These are phyloP conservation scores for Paedocypris sp. DNA, from an alignment of 2,113 vertebrate species.

Conservation along the genomic window DNA sequence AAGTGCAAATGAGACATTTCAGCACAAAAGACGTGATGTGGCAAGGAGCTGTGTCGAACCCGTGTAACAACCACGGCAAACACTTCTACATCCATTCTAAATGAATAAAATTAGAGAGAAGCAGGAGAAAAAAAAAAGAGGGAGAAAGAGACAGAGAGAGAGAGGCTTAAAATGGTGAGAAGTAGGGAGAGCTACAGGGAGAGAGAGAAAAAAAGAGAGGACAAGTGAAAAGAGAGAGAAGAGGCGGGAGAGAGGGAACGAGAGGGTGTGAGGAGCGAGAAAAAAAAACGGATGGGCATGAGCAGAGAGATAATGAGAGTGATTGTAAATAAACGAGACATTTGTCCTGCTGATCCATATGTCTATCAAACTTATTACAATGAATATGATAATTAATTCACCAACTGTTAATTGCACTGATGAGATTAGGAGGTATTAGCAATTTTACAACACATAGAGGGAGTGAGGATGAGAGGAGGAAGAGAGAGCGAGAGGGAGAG, in stretches of 20 bases:
- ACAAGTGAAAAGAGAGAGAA: too few species aligned
- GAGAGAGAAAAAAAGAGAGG: too few species aligned
- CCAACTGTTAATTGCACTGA: neutral
- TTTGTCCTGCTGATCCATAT: neutral
- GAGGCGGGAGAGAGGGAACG: too few species aligned
- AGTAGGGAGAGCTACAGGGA: too few species aligned
- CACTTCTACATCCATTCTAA: neutral
- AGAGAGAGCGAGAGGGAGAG: neutral
- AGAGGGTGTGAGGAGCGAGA: too few species aligned
- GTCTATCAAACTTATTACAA: conserved; percentile 13
- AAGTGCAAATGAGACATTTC: conserved; percentile 36
- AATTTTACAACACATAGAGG: neutral
- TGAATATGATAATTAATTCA: conserved; percentile 21
- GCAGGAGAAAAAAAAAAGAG: too few species aligned
- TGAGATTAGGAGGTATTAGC: conserved; percentile 18
- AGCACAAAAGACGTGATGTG: conserved; percentile 15
- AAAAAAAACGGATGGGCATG: too few species aligned
- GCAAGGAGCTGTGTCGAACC: conserved; percentile 5
- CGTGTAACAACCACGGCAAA: neutral
- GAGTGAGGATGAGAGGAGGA: neutral
- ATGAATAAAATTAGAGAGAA: too few species aligned
- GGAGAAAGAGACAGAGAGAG: too few species aligned
- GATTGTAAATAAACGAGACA: neutral
- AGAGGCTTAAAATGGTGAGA: too few species aligned
- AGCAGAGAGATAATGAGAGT: neutral